Conservation (phyloP, 1,140 invertebrate species). For the Tribolium castaneum region DNA sequence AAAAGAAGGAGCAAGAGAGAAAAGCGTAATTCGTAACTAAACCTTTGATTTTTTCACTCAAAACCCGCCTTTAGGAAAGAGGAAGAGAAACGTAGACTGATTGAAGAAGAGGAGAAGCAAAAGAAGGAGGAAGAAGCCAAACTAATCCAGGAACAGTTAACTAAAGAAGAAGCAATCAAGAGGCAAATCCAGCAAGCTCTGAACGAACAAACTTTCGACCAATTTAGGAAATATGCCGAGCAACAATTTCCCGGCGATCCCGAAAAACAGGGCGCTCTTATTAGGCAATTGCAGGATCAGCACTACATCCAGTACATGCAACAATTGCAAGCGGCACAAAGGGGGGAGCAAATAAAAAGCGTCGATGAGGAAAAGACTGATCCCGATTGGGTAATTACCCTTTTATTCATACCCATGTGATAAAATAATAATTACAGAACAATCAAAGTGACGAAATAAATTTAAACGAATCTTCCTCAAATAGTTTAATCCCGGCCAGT, state of each 20-base stretch:
- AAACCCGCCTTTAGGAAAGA: slow-evolving; percentile 60
- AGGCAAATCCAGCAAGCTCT: slow-evolving; percentile 94
- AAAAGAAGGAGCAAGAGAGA: slow-evolving; percentile 74
- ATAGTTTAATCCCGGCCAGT: slow-evolving; percentile 67
- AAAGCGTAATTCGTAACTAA: slow-evolving; percentile 67
- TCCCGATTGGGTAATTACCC: slow-evolving; percentile 12
- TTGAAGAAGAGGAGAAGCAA: slow-evolving; percentile 68
- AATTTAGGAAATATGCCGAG: slow-evolving; percentile 93
- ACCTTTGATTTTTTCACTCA: slow-evolving; percentile 41
- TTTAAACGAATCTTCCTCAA: slow-evolving; percentile 42
- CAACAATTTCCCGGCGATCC: slow-evolving; percentile 94
- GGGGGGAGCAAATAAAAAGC: slow-evolving; percentile 58
- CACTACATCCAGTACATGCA: slow-evolving; percentile 99
- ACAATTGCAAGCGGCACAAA: slow-evolving; percentile 72
- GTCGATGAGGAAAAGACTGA: slow-evolving; percentile 58
- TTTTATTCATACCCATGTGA: neutral
- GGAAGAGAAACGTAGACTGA: slow-evolving; percentile 55
- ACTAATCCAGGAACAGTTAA: slow-evolving; percentile 70
- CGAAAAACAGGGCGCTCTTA: slow-evolving; percentile 93
- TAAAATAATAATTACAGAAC: neutral
- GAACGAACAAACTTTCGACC: slow-evolving; percentile 95
- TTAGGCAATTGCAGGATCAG: slow-evolving; percentile 94
- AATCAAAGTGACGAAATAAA: slow-evolving; percentile 39
- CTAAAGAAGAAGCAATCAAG: slow-evolving; percentile 72
- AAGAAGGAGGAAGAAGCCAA: slow-evolving; percentile 74